Evolutionary conservation across 2,888 invertebrate genomes (phyloP).

Genomic region (Sinodicranocentrus sp.): DNA sequence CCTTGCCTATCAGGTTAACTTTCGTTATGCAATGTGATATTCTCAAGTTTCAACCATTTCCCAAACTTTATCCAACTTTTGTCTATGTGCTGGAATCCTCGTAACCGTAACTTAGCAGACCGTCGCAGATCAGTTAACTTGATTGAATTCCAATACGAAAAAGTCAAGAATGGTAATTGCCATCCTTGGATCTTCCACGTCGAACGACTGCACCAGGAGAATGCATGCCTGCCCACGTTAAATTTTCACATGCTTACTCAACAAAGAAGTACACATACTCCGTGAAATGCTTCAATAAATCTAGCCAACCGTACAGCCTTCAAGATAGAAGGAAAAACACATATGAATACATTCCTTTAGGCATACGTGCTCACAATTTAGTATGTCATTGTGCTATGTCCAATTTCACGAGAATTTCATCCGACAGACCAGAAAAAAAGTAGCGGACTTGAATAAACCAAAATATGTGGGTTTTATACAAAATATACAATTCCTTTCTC

Average conservation of each 20-base stretch:
- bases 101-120: constrained; percentile 14
- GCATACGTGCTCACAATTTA: not conserved
- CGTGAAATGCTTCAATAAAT: no score
- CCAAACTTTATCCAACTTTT: constrained; percentile 8
- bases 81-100: not conserved
- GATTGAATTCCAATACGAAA: constrained; percentile 51
- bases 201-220: no score
- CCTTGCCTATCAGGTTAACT: no score
- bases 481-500: constrained; percentile 18
- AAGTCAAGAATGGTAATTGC: no score
- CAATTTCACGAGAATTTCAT: constrained; percentile 38
- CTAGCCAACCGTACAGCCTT: not conserved
- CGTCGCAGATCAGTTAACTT: constrained; percentile 35
- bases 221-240: no score
- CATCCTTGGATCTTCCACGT: no score
- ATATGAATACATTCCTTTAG: not conserved
- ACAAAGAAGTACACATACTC: no score
- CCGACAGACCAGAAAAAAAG: constrained; percentile 43
- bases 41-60: constrained; percentile 25
- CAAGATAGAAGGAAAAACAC: not conserved
- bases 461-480: constrained; percentile 32
- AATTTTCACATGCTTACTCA: no score
- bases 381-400: constrained; percentile 18
- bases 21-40: no score
- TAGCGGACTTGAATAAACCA: constrained; percentile 46